Conservation (phyloP, 2,797 vertebrate species). For the Coluber constrictor region DNA sequence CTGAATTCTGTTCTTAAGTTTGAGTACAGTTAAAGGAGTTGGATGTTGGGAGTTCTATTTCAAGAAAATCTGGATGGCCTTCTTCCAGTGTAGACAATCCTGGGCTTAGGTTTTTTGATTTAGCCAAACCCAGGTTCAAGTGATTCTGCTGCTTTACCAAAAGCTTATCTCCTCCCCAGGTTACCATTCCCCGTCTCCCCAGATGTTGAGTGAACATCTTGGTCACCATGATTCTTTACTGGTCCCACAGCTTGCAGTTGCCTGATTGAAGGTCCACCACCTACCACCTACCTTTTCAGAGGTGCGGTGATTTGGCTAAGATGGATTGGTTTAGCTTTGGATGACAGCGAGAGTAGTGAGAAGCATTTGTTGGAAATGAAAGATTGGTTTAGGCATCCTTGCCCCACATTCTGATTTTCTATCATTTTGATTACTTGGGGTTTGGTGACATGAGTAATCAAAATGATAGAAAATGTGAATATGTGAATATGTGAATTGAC, state of each 20-base stretch:
- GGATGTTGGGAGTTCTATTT: not conserved
- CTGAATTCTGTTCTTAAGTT: not conserved
- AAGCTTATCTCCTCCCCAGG: not conserved
- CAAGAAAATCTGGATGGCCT: not conserved
- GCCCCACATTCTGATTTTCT: not conserved
- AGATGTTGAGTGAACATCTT: not conserved
- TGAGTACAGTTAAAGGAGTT: not conserved
- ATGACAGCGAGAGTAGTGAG: not conserved
- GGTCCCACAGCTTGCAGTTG: not conserved
- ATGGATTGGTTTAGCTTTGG: not conserved
- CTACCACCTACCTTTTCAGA: too few relatives aligned
- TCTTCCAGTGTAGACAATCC: not conserved
- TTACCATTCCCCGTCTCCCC: fast-evolving
- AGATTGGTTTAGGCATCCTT: not conserved
- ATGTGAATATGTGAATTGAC: not conserved
- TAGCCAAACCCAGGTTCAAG: not conserved
- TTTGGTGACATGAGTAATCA: not conserved
- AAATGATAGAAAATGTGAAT: too few relatives aligned
- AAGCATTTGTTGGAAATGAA: not conserved
- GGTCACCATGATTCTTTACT: not conserved
- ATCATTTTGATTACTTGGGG: not conserved
- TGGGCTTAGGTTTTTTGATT: not conserved
- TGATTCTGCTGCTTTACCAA: not conserved
- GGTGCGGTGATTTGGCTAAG: not conserved
- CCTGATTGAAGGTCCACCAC: not conserved